Evolutionary conservation across 2,888 invertebrate species (phyloP), one percentile per base, ranked within the genome.

Genomic region (Pyrgus malvae): DNA sequence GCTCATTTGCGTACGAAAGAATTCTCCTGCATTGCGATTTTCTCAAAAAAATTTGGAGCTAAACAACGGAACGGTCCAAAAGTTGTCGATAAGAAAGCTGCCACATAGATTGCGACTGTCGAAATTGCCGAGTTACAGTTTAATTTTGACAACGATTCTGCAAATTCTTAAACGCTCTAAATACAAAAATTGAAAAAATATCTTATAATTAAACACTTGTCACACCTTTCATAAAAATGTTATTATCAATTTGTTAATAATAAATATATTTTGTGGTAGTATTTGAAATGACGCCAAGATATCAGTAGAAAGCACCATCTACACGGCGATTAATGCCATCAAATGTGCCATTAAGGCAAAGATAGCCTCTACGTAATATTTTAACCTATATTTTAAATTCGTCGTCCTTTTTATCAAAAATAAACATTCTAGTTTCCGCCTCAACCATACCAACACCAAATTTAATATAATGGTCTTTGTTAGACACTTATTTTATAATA

Each of bases 261-360:
- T 73, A 73, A 73, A 80, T 79, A 69, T 76, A 79, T 68, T 78
- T 74, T 72, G 68, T 67, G 63, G 67, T 73, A 66, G 54, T 68
- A 75, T 78, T 85, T 84, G 84, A 85, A 81, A 78, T 74, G 75
- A 69, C 78, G 84, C 85, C 85, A 84, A 85, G 74, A 76, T 72
- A 74, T 72, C 67, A 56, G 67, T 69, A 72, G 68, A 73, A 69
- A 79, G 66, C 68, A 76, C 72, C 70, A 75, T 79, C 72, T 74
- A 76, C 70, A 73, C 74, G 60, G 61, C 75, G 72, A 82, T 80
- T 74, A 77, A 79, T 80, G 77, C 78, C 81, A 76, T 73, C 67
- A 76, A 79, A 79, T 72, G 70, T 61, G 72, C 74, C 69, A 78
- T 79, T 78, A 78, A 74, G 73, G 69, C 72, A 72, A 74, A 80